Conservation (phyloP, 92 coral and sea anemone genomes). For the Umimayanthus chanpuru region DNA sequence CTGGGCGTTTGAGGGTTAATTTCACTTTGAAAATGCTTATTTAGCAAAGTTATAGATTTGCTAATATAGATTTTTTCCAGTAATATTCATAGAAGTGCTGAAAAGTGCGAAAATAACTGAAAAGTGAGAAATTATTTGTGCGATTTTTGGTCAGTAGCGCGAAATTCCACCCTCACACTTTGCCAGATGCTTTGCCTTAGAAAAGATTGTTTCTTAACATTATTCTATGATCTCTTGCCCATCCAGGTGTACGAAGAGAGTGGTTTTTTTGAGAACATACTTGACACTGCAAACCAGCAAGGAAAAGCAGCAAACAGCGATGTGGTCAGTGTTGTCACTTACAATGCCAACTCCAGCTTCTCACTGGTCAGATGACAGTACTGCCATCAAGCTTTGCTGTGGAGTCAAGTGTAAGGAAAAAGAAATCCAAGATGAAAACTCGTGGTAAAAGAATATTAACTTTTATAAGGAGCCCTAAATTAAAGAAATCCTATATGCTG, state of each 20-base stretch:
- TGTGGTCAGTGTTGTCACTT: slow-evolving; percentile 70
- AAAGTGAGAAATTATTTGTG: too few species aligned
- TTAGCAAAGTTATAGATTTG: too few species aligned
- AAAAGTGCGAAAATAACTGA: too few species aligned
- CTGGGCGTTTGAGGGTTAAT: too few species aligned
- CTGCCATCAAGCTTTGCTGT: not conserved
- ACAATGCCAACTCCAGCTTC: slow-evolving; percentile 82
- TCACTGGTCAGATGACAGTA: slow-evolving; percentile 80
- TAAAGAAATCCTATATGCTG: not conserved
- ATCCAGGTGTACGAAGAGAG: slow-evolving; percentile 66
- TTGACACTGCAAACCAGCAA: slow-evolving; percentile 59
- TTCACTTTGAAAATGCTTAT: too few species aligned
- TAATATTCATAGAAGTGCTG: too few species aligned
- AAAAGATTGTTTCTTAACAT: not conserved
- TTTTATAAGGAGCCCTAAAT: not conserved
- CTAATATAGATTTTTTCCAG: too few species aligned
- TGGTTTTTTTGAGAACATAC: slow-evolving; percentile 77
- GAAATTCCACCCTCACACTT: too few species aligned
- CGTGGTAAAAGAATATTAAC: not conserved
- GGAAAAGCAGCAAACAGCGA: slow-evolving; percentile 63
- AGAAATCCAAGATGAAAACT: not conserved
- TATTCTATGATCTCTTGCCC: not conserved
- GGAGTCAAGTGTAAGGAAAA: not conserved
- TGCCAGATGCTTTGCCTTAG: too few species aligned
- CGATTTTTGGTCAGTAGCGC: too few species aligned